phyloP scores from a whole-genome alignment of 2,797 vertebrate species.

The Cyclura pinguis region DNA sequence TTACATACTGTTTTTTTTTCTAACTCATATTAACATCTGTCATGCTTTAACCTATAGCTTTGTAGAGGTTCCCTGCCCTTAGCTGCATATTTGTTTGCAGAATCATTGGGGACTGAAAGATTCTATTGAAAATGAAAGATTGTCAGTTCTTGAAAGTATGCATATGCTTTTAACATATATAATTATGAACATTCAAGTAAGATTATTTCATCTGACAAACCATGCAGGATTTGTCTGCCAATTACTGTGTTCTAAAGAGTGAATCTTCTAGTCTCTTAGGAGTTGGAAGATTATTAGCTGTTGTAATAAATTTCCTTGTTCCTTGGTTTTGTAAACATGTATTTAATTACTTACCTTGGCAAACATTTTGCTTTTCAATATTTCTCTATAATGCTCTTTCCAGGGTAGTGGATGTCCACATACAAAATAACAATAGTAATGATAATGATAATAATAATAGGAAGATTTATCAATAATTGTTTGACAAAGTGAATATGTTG shows the following conservation, averaged over 20 bases:
- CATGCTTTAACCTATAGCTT: neutral
- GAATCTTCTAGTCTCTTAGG: constrained; percentile 5
- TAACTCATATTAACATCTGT: constrained; percentile 43
- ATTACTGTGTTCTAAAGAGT: constrained; percentile 54
- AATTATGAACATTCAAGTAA: constrained; percentile 66
- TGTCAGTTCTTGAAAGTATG: constrained; percentile 59
- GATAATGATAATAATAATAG: no score
- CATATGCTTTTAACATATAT: constrained; percentile 51
- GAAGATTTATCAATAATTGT: constrained; percentile 4
- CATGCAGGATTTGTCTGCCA: constrained; percentile 65
- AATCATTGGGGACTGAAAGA: neutral
- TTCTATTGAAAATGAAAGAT: constrained; percentile 59
- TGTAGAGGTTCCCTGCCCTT: neutral
- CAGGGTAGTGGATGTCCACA: constrained; percentile 14
- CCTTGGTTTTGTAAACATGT: constrained; percentile 9
- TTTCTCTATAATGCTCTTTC: constrained; percentile 15
- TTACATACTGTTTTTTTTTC: constrained; percentile 22
- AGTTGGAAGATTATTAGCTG: constrained; percentile 63
- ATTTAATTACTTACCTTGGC: constrained; percentile 27
- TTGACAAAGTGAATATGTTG: constrained; percentile 29
- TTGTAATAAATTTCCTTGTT: constrained; percentile 49
- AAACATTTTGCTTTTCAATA: neutral
- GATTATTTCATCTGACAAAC: constrained; percentile 61
- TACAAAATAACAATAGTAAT: neutral
- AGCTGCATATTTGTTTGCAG: fast-evolving